Evolutionary conservation across 1,140 invertebrate genomes (phyloP).

Genomic region (Brachionus paranguensis): DNA sequence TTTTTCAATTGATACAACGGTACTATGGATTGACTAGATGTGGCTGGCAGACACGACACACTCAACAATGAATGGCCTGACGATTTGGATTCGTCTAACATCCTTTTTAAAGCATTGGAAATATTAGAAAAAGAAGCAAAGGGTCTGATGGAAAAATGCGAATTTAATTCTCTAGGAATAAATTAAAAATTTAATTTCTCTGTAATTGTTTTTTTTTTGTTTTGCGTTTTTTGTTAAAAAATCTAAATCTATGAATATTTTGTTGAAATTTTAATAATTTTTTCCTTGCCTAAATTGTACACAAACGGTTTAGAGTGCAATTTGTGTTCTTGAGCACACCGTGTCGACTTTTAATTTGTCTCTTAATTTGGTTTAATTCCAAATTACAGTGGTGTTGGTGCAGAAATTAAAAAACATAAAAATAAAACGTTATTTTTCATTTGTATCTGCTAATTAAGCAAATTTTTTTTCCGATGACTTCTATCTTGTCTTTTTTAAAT

Average conservation of each 20-base stretch:
- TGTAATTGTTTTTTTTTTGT: background rate
- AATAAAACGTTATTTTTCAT: background rate
- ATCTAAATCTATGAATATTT: background rate
- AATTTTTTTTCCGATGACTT: no score
- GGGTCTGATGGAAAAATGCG: background rate
- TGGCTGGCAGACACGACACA: background rate
- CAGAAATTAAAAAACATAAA: background rate
- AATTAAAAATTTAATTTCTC: background rate
- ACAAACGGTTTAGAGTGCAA: background rate
- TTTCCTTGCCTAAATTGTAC: background rate
- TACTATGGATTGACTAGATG: background rate
- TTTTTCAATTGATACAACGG: background rate
- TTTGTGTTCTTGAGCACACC: background rate
- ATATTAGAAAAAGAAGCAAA: no score
- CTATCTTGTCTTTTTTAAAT: no score
- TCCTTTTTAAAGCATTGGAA: background rate
- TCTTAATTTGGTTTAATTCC: background rate
- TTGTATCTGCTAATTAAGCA: no score
- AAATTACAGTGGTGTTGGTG: background rate
- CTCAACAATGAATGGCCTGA: background rate
- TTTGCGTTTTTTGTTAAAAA: background rate
- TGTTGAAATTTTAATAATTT: background rate
- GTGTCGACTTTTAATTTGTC: background rate
- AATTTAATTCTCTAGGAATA: background rate
- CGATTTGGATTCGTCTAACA: background rate